Evolutionary conservation across 2,113 vertebrate genomes (phyloP).

Genomic region (Procavia capensis): DNA sequence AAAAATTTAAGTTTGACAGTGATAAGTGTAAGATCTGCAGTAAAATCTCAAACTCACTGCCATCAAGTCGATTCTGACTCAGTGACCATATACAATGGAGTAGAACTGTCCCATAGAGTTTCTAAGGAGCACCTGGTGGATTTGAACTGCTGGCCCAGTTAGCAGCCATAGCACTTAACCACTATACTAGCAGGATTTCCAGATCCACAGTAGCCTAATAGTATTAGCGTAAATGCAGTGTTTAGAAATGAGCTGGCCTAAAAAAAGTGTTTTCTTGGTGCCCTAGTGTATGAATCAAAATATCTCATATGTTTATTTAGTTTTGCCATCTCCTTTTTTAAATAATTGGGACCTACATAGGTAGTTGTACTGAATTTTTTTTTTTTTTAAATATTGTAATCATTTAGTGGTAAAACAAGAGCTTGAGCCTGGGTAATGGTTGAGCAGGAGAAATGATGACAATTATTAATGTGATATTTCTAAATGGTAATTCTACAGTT

Average conservation of each 20-base stretch:
- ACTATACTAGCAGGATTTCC: no score
- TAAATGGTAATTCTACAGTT: neutral
- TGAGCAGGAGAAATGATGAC: constrained; percentile 26
- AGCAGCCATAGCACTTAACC: no score
- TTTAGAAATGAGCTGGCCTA: neutral
- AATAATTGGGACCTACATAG: neutral
- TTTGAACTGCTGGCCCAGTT: no score
- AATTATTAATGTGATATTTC: neutral
- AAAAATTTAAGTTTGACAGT: constrained; percentile 48
- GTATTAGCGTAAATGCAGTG: neutral
- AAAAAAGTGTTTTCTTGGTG: constrained; percentile 6
- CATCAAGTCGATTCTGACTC: no score
- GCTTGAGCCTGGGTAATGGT: neutral
- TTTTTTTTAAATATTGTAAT: constrained; percentile 13
- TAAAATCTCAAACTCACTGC: no score
- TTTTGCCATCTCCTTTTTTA: neutral
- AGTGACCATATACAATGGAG: no score
- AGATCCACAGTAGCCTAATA: neutral
- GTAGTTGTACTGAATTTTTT: neutral
- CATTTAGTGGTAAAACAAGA: constrained; percentile 5
- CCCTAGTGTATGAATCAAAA: neutral
- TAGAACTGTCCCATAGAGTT: no score
- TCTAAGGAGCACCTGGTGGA: no score
- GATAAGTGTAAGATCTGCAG: neutral
- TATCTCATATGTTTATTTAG: neutral